Evolutionary conservation across 2,113 vertebrate genomes (phyloP).

Genomic region (Bufo bufo): DNA sequence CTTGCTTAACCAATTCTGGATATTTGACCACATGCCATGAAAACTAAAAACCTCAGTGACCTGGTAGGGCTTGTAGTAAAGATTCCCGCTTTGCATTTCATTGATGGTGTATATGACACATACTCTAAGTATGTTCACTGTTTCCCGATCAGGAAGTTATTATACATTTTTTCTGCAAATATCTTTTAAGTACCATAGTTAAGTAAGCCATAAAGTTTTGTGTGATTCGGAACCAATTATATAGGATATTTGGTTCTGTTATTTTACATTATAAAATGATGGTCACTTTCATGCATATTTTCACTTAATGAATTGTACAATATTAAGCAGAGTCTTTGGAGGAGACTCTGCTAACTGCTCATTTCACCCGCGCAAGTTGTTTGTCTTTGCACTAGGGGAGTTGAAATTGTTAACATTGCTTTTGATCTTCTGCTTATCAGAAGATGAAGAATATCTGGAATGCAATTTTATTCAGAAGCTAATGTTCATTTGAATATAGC

Average conservation of each 20-base stretch:
- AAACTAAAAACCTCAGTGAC: no score
- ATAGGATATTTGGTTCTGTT: neutral
- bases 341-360: neutral
- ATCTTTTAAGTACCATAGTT: no score
- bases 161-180: no score
- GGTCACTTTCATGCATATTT: neutral
- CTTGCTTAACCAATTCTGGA: no score
- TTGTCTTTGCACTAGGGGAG: conserved; percentile 16
- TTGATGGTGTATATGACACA: no score
- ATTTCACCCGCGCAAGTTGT: neutral
- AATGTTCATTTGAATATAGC: conserved; percentile 50
- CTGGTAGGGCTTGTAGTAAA: no score
- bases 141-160: no score
- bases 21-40: no score
- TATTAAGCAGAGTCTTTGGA: neutral
- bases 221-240: neutral
- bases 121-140: no score
- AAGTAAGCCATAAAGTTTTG: neutral
- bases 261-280: neutral
- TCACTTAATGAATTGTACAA: neutral
- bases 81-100: no score
- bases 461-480: conserved; percentile 39
- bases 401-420: conserved; percentile 13
- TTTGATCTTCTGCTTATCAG: conserved; percentile 47
- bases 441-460: conserved; percentile 48